Evolutionary conservation across 2,797 vertebrate genomes (phyloP), one percentile per base, ranked within the genome.

Genomic region (Delichon dasypus): DNA sequence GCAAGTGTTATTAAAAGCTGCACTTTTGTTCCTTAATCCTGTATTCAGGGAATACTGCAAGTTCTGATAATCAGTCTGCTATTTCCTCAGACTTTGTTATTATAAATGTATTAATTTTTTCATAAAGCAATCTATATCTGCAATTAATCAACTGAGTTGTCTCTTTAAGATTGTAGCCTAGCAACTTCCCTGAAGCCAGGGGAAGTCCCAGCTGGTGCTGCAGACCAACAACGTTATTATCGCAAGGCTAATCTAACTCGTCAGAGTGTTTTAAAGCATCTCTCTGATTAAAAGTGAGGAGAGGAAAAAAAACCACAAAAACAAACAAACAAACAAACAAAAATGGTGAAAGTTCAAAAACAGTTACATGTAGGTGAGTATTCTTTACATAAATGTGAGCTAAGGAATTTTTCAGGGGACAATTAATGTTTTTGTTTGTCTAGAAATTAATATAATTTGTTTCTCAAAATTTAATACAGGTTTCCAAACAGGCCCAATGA

Each of bases 61-160:
- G 61, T 91, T 85, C 97, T 96, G 96, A 95, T 96, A 97, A 97
- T 97, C 95, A 97, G 78, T 61, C 92, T 92, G 74, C 87, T 96
- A 65, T 64, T 95, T 96, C 75, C 55, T 93, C 94, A 64, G 84
- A 79, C 95, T 96, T 92, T 93, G 93, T 92, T 94, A 93, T 96
- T 97, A 95, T 89, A 96, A 97, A 97, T 97, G 89, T 91, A 96
- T 96, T 94, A 96, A 96, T 68, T 96, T 97, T 95, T 95, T 89
- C 93, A 89, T 97, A 93, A 96, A 94, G 90, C 93, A 96, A 91
- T 97, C 95, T 96, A 85, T 94, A 95, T 97, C 97, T 97, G 95
- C 96, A 97, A 97, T 97, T 98, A 98, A 97, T 97, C 97, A 97
- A 97, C 95, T 91, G 84, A 97, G 86, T 97, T 97, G 92, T 95